A percentile compares a stretch with the other conserved stretches of the same genome.
These are phyloP conservation scores for Marcusenius ussheri DNA, from an alignment of 2,113 vertebrate genomes.

Conservation along the genomic window DNA sequence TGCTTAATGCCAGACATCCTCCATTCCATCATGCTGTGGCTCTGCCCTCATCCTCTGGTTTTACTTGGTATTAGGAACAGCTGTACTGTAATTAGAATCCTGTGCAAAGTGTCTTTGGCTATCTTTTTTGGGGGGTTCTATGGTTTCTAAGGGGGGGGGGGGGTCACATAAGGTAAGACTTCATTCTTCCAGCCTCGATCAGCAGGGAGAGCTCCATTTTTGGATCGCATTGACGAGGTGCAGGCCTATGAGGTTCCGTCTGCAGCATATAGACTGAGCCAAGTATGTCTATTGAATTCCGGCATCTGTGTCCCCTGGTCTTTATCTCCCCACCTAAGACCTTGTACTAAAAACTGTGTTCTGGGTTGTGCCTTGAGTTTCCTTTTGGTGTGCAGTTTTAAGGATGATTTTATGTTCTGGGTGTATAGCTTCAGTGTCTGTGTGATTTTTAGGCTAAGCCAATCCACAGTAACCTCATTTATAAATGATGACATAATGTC, in stretches of 20 bases:
- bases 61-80: not conserved
- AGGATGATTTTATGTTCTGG: not conserved
- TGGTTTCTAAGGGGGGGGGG: not conserved
- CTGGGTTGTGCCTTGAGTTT: not conserved
- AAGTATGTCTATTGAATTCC: not conserved
- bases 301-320: not conserved
- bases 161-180: not conserved
- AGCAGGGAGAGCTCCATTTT: not conserved
- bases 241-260: not conserved
- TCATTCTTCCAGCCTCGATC: not conserved
- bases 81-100: not conserved
- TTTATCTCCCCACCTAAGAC: not conserved
- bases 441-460: not conserved
- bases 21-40: not conserved
- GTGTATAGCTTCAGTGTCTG: not conserved
- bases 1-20: not conserved
- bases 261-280: not conserved
- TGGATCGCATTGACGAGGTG: not conserved
- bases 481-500: not conserved
- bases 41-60: not conserved
- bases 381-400: not conserved
- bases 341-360: not conserved
- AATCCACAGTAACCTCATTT: not conserved
- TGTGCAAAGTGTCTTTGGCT: not conserved
- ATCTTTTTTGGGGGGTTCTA: not conserved